phyloP scores from a whole-genome alignment of 2,113 vertebrate genomes.

The Rhea americana region DNA sequence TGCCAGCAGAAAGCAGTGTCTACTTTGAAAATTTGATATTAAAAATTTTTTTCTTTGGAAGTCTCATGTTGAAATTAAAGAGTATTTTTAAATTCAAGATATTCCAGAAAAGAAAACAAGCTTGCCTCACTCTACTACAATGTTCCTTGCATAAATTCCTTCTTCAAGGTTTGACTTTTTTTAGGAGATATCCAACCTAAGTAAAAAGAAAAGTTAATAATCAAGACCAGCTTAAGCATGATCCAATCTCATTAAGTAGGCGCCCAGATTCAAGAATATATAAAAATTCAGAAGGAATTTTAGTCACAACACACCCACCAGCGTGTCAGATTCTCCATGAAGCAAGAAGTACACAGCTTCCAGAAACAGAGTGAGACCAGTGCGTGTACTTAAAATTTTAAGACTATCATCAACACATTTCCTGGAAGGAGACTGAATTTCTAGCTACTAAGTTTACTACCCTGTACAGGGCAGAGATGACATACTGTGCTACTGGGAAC shows the following conservation, averaged over 20 bases:
- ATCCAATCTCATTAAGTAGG: background rate
- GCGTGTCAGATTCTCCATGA: background rate
- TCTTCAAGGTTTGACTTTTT: no score
- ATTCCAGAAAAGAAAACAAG: background rate
- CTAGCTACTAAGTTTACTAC: background rate
- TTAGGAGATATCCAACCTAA: background rate
- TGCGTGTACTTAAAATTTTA: rapidly evolving
- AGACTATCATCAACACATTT: rapidly evolving
- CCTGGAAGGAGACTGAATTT: background rate
- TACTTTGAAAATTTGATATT: background rate
- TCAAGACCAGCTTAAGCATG: no score
- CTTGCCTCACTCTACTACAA: background rate
- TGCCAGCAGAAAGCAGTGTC: background rate
- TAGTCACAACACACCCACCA: background rate
- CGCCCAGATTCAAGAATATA: background rate
- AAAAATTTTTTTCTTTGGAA: background rate
- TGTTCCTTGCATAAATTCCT: background rate
- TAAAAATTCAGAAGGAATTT: background rate
- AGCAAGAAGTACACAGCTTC: background rate
- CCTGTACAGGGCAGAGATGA: background rate
- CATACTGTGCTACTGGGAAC: background rate
- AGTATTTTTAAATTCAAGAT: background rate
- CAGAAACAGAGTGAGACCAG: no score
- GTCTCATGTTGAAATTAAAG: background rate
- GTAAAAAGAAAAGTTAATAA: no score